Evolutionary conservation across 2,113 vertebrate genomes (phyloP).

Genomic region (Pandion haliaetus): DNA sequence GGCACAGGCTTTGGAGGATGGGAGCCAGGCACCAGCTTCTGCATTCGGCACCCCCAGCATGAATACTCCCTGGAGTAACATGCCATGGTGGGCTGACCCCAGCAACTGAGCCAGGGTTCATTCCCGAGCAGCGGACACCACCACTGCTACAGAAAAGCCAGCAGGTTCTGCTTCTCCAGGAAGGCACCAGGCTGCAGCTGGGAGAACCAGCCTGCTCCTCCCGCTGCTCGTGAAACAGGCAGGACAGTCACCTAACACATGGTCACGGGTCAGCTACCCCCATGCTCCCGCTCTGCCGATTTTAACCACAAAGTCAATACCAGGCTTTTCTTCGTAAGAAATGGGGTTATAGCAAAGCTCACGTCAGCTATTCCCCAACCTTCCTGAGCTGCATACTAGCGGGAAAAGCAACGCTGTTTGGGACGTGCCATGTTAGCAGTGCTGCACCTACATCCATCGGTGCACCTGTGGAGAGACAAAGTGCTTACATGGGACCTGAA

Average conservation of each 20-base stretch:
- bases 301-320: background rate
- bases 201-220: background rate
- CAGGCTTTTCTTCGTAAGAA: background rate
- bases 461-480: background rate
- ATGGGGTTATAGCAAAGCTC: background rate
- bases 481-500: fast-evolving
- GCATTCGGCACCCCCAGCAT: no score
- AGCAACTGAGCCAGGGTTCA: background rate
- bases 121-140: background rate
- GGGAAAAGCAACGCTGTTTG: background rate
- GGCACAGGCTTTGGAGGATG: background rate
- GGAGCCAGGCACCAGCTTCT: background rate
- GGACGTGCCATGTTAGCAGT: background rate
- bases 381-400: fast-evolving
- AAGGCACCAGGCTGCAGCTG: background rate
- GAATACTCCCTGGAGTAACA: background rate
- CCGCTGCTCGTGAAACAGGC: no score
- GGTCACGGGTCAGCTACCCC: background rate
- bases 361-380: background rate
- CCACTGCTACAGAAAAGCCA: background rate
- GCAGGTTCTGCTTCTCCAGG: background rate
- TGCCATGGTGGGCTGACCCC: background rate
- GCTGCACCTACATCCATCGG: fast-evolving
- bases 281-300: no score
- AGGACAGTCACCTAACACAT: background rate